Percentiles rank a stretch among this genome's conserved stretches.
phyloP scores from a whole-genome alignment of 2,888 invertebrate genomes.

The Calliphora vomitoria region DNA sequence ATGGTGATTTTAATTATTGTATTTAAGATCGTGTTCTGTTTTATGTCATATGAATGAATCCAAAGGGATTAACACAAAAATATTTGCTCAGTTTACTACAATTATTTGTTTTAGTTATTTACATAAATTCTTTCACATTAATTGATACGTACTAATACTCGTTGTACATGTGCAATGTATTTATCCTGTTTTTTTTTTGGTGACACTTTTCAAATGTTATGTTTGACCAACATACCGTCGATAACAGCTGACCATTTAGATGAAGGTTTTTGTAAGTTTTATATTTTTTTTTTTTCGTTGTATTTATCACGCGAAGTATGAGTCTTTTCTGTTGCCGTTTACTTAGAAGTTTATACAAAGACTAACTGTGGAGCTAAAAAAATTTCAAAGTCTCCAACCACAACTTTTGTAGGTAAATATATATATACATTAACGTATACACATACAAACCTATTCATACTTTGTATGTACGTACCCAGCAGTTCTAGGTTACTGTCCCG shows the following conservation, averaged over 20 bases:
- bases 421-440: not conserved
- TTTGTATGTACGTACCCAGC: not conserved
- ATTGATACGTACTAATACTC: no score
- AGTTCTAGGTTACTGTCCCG: no score
- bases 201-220: slow-evolving; percentile 38
- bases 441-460: slow-evolving; percentile 2
- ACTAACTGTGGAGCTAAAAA: slow-evolving; percentile 75
- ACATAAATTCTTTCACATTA: no score
- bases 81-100: no score
- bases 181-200: slow-evolving; percentile 25
- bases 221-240: slow-evolving; percentile 52
- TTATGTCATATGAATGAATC: not conserved
- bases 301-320: slow-evolving; percentile 53
- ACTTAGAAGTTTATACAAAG: slow-evolving; percentile 79
- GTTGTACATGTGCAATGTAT: not conserved
- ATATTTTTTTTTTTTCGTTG: slow-evolving; percentile 18
- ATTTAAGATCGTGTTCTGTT: not conserved
- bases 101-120: no score
- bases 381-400: slow-evolving; percentile 67
- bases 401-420: slow-evolving; percentile 10
- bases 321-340: slow-evolving; percentile 76
- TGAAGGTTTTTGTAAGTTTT: slow-evolving; percentile 19
- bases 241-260: slow-evolving; percentile 67
- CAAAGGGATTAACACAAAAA: no score
- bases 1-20: no score